These are phyloP conservation scores for Melanostoma mellinum DNA, from an alignment of 2,888 invertebrate species.

Conservation along the genomic window DNA sequence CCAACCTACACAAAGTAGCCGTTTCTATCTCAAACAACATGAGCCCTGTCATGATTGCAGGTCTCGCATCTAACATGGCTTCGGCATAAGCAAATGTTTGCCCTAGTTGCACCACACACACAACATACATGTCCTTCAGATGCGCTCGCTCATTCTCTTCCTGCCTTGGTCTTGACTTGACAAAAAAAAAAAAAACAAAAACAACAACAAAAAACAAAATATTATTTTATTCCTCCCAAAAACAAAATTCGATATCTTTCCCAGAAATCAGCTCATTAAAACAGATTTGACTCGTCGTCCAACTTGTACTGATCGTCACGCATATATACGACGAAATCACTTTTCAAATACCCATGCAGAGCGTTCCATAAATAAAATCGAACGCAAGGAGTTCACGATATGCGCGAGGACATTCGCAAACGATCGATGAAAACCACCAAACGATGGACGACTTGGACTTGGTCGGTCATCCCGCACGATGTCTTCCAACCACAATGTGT, in stretches of 20 bases:
- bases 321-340: slow-evolving; percentile 69
- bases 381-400: slow-evolving; percentile 68
- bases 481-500: slow-evolving; percentile 68
- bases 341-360: slow-evolving; percentile 48
- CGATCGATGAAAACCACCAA: no score
- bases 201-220: slow-evolving; percentile 43
- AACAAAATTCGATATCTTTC: slow-evolving; percentile 74
- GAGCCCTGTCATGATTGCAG: no score
- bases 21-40: no score
- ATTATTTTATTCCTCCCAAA: slow-evolving; percentile 63
- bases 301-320: slow-evolving; percentile 71
- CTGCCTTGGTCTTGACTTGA: neutral
- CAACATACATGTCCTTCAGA: slow-evolving; percentile 10
- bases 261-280: slow-evolving; percentile 76
- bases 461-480: slow-evolving; percentile 31
- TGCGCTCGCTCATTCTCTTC: neutral
- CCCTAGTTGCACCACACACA: slow-evolving; percentile 13
- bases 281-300: slow-evolving; percentile 74
- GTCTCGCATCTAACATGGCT: no score
- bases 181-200: neutral
- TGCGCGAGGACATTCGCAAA: slow-evolving; percentile 50
- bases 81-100: neutral
- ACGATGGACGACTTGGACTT: slow-evolving; percentile 20
- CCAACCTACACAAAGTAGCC: no score
- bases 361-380: slow-evolving; percentile 72